A percentile compares a stretch with the other conserved stretches of the same genome.
phyloP scores from a whole-genome alignment of 2,888 invertebrate species.

The Acronicta aceris region DNA sequence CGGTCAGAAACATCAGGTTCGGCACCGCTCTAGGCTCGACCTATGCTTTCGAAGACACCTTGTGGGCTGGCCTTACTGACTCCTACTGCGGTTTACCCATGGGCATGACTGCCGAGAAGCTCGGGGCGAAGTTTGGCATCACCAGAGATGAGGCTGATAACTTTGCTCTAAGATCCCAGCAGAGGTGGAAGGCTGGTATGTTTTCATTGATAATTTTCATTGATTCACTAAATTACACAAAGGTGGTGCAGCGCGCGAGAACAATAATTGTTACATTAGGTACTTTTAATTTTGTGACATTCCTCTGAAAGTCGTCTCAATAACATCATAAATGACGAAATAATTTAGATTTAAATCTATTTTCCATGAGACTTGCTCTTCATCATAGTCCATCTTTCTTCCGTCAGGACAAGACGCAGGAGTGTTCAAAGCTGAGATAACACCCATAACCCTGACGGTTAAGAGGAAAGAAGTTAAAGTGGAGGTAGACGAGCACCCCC shows the following conservation, averaged over 20 bases:
- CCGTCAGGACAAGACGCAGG: conserved; percentile 95
- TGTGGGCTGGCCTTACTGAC: conserved; percentile 96
- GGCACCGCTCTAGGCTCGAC: conserved; percentile 95
- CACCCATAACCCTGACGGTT: conserved; percentile 94
- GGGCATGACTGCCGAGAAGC: conserved; percentile 98
- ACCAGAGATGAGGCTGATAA: conserved; percentile 95
- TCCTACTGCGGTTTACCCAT: conserved; percentile 97
- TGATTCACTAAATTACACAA: no score
- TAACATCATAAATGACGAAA: no score
- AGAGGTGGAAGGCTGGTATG: conserved; percentile 95
- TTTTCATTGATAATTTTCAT: conserved; percentile 12
- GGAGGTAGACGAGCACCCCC: conserved; percentile 97
- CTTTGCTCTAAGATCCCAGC: conserved; percentile 95
- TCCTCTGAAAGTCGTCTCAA: no score
- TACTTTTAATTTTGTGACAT: no score
- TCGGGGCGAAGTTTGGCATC: conserved; percentile 94
- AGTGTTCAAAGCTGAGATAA: conserved; percentile 96
- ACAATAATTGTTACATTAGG: no score
- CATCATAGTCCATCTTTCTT: neutral
- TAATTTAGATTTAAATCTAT: no score
- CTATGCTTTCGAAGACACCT: conserved; percentile 94
- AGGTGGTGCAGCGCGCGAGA: no score
- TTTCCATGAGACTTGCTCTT: neutral
- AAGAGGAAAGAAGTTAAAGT: conserved; percentile 95
- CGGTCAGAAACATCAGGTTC: conserved; percentile 95